Evolutionary conservation across 2,888 invertebrate genomes (phyloP).

Genomic region (Sisyra terminalis): DNA sequence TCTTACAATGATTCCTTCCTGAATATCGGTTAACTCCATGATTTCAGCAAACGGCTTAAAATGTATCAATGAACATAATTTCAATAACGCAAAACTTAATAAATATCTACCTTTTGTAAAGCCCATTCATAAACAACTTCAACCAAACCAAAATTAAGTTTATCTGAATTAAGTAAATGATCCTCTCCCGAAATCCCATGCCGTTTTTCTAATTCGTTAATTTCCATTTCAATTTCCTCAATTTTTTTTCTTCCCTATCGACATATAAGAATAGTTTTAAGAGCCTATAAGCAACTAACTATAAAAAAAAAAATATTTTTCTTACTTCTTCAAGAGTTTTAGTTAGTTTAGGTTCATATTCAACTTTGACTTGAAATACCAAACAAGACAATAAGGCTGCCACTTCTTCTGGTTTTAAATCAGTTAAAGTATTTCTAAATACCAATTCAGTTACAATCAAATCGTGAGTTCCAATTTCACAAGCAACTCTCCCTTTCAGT

Average conservation of each 20-base stretch:
- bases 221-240: conserved; percentile 45
- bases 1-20: conserved; percentile 95
- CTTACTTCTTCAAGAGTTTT: conserved; percentile 38
- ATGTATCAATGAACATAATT: conserved; percentile 11
- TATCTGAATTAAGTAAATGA: conserved; percentile 34
- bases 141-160: conserved; percentile 79
- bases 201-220: conserved; percentile 47
- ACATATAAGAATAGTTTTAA: conserved; percentile 13
- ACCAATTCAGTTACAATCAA: conserved; percentile 88
- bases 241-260: conserved; percentile 53
- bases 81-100: not conserved
- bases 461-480: conserved; percentile 77
- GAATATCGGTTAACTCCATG: conserved; percentile 81
- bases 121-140: conserved; percentile 97
- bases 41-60: conserved; percentile 79
- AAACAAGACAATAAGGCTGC: conserved; percentile 85
- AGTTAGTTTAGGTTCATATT: conserved; percentile 38
- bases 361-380: conserved; percentile 76
- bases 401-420: conserved; percentile 77
- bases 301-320: not conserved
- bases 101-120: conserved; percentile 45
- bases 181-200: conserved; percentile 35
- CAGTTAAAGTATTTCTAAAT: conserved; percentile 74
- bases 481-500: conserved; percentile 71
- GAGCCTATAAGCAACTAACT: conserved; percentile 5